Evolutionary conservation across 2,797 vertebrate species (phyloP), one percentile per base, ranked within the genome.

Genomic region (Syngnathus acus): DNA sequence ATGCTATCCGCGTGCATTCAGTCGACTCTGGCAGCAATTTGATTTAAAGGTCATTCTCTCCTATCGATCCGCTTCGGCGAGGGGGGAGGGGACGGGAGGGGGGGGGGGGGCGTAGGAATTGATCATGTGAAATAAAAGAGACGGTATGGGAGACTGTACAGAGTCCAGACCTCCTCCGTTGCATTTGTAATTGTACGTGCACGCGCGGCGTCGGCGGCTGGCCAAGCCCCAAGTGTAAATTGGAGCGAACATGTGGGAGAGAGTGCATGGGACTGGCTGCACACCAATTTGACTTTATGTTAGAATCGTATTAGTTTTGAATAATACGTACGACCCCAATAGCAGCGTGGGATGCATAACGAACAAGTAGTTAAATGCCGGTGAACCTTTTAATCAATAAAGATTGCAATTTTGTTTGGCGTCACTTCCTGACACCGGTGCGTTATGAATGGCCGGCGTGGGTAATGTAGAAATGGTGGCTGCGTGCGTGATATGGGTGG

Each of bases 41-140:
- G 89, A 92, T 90, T 90, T 90, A 90, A 91, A 92, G 90, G 90
- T 92, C 89, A 90, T 89, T 90, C 89, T 89, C 88, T 90, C 82
- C 83, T 87, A 92, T 92, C 84, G 90, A 92, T 90, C 89, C 78
- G 82, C 84, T 88, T 87, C 85, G 85, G 88, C 85, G 85, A 86
- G 87, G 85, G 88, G 83, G 86, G 86, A 83, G 86, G 88, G 85
- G 88, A 83, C 84, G 84, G 82, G 86, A 79, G 85, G 82, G 81
- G 77, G n/a, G 57, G 85, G 82, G 81, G 79, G 57, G 83, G 87
- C 83, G 79, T 71, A 85, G 81, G 87, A 83, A 90, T 89, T 90
- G 89, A 91, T 90, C 85, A 90, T 88, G 87, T 86, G 86, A 88
- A 90, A 89, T 87, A 87, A 85, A 86, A 87, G 82, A 89, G 86